Percentiles rank a stretch among this genome's conserved stretches.
phyloP scores from a whole-genome alignment of 2,888 invertebrate species.

The Julus scandinavius region DNA sequence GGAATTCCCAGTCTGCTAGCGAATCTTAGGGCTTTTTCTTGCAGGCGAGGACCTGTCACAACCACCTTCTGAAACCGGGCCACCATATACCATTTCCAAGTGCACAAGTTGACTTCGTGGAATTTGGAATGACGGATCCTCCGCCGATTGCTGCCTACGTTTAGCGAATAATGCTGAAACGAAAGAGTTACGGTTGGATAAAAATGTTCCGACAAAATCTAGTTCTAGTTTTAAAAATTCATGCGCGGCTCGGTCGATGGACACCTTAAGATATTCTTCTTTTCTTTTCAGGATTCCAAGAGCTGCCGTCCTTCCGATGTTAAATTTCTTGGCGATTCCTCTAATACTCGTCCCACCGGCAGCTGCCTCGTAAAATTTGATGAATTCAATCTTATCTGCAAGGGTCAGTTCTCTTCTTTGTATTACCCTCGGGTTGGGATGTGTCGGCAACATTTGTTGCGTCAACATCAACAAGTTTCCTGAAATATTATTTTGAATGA shows the following conservation, averaged over 20 bases:
- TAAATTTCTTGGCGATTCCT: conserved; percentile 49
- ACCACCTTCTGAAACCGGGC: conserved; percentile 31
- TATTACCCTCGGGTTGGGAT: conserved; percentile 5
- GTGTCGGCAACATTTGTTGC: not conserved
- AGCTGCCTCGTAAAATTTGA: conserved; percentile 50
- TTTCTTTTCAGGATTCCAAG: conserved; percentile 52
- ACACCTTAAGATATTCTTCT: conserved; percentile 51
- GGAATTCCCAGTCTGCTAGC: conserved; percentile 50
- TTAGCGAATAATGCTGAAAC: conserved; percentile 52
- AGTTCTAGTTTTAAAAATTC: not conserved
- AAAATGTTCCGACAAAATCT: not conserved
- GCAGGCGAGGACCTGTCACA: conserved; percentile 48
- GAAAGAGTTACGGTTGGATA: not conserved
- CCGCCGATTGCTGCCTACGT: conserved; percentile 50
- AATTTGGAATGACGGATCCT: conserved; percentile 49
- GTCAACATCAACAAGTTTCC: conserved; percentile 27
- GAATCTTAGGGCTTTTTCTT: conserved; percentile 52
- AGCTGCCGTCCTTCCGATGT: conserved; percentile 53
- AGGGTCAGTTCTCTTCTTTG: conserved; percentile 53
- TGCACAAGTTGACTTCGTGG: conserved; percentile 52
- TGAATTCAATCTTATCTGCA: conserved; percentile 54
- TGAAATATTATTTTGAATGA: not conserved
- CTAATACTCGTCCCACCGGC: conserved; percentile 23
- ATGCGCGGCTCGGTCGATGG: not conserved
- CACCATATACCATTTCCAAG: conserved; percentile 53